These are phyloP conservation scores for Raja brachyura DNA, from an alignment of 2,113 vertebrate genomes.

Conservation along the genomic window DNA sequence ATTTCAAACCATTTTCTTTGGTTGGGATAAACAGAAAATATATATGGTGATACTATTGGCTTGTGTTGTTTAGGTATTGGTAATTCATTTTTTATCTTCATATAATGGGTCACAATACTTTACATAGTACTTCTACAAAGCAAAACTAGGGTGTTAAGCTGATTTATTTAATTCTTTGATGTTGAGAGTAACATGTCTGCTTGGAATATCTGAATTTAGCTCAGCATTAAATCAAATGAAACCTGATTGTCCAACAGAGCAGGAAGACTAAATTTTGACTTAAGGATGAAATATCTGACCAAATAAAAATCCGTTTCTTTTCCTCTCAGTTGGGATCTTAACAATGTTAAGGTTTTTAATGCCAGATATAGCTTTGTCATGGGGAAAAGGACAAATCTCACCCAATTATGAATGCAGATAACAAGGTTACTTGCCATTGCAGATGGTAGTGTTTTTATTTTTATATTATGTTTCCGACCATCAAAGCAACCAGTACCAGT, in stretches of 20 bases:
- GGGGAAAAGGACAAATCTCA: background rate
- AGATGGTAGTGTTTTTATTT: conserved; percentile 7
- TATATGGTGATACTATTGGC: background rate
- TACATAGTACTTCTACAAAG: background rate
- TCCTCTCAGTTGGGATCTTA: background rate
- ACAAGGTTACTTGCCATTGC: conserved; percentile 5
- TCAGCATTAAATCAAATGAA: background rate
- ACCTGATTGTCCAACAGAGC: background rate
- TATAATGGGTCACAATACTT: background rate
- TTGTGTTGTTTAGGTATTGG: background rate
- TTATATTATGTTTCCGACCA: background rate
- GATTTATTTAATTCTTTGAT: background rate
- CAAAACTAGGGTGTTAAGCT: background rate
- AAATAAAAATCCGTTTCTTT: background rate
- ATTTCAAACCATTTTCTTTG: conserved; percentile 5
- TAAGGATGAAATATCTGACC: background rate
- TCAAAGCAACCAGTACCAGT: background rate
- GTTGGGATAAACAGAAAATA: background rate
- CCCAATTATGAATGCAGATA: background rate
- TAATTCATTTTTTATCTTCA: background rate
- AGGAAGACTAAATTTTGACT: background rate
- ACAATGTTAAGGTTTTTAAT: background rate
- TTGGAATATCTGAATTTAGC: background rate
- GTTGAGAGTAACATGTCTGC: background rate
- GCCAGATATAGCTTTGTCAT: background rate